Evolutionary conservation across 2,113 vertebrate species (phyloP).

Genomic region (Petaurus breviceps): DNA sequence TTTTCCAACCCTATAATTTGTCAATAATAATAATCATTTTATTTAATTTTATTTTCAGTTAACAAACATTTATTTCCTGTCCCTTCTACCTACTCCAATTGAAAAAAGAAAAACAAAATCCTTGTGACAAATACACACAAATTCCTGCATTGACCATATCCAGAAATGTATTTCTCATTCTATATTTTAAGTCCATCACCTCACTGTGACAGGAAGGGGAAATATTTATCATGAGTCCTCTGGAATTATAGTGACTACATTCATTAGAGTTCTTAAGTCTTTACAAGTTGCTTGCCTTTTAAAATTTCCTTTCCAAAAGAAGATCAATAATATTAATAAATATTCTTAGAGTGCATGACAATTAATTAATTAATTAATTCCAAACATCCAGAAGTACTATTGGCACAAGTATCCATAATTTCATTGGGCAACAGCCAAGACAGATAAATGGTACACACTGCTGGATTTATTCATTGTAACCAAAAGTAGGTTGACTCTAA

Average conservation of each 20-base stretch:
- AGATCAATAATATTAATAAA: neutral
- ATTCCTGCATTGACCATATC: neutral
- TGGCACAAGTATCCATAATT: neutral
- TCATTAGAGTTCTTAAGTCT: neutral
- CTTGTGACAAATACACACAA: neutral
- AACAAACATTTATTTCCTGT: neutral
- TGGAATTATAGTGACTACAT: neutral
- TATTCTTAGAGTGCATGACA: neutral
- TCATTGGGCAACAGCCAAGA: neutral
- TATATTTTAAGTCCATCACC: neutral
- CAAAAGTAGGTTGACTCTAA: neutral
- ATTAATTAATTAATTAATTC: too few relatives aligned
- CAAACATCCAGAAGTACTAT: neutral
- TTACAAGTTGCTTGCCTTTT: neutral
- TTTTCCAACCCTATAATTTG: neutral
- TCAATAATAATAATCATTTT: neutral
- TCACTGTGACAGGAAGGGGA: neutral
- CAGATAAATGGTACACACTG: neutral
- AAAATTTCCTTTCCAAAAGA: neutral
- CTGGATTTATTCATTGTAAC: neutral
- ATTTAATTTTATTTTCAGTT: neutral
- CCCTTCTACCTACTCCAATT: neutral
- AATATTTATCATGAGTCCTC: neutral
- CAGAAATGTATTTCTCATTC: neutral
- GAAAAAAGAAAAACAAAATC: neutral